Evolutionary conservation across 2,113 vertebrate species (phyloP), one percentile per base, ranked within the genome.

Genomic region (Vicugna pacos): DNA sequence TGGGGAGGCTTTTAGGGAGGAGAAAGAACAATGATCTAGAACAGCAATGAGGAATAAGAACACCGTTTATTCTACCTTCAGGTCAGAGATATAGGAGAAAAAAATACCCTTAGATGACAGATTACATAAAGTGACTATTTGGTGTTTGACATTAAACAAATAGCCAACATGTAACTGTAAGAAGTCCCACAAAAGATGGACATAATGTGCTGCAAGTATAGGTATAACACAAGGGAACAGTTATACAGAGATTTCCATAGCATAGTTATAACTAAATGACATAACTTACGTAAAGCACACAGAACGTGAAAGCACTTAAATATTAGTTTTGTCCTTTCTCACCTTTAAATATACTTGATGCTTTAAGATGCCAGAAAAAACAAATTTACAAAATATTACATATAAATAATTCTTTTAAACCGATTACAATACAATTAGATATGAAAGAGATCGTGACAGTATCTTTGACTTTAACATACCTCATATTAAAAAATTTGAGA

Each of bases 381-480:
- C 6, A 77, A 80, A 50, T 72, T 72, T 72, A 50, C 4, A 91
- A 83, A 82, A 70, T 14, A 32, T 82, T 76, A 85, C 35, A 35
- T 60, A 73, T 64, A 38, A 83, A n/a, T 62, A 75, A 42, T 76
- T 93, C 22, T 92, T 94, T 96, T 77, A 95, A 83, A 93, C 10
- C 35, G 77, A 76, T 42, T 76, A 77, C 76, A 48, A 86, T n/a
- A 67, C 32, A 88, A 67, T 30, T 69, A 81, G 24, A 81, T 80
- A 95, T 22, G 28, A 90, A 93, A 93, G 42, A 94, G 52, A 89
- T 35, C 20, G 69, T 32, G 16, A 84, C 46, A 73, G 0, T 50
- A 64, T 72, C 38, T 88, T 58, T 92, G 67, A 72, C 30, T 85
- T 90, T 65, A 91, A 79, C 84, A 72, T 65, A 38, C 1, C 19